phyloP scores from a whole-genome alignment of 35 echinoderm and acorn worm genomes.

The Acanthaster planci region DNA sequence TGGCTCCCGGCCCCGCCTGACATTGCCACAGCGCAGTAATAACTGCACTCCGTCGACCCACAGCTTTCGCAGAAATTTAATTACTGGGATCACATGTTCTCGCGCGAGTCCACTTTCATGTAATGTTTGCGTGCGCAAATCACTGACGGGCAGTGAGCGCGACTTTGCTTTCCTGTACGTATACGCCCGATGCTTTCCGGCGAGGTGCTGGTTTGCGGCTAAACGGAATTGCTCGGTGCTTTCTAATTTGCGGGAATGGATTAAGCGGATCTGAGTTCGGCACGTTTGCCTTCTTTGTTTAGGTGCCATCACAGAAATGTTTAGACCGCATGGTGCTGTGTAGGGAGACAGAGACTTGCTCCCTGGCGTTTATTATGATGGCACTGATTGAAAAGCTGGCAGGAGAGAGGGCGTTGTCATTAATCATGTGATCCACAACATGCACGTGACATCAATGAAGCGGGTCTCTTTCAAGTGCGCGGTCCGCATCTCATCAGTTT shows the following conservation, averaged over 20 bases:
- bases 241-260: conserved; percentile 10
- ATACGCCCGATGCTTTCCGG: background rate
- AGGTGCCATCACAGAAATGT: conserved; percentile 5
- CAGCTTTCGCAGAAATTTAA: conserved; percentile 16
- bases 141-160: background rate
- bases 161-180: background rate
- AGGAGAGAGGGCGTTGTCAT: background rate
- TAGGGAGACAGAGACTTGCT: too few species aligned
- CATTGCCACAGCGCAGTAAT: conserved; percentile 16
- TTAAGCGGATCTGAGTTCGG: background rate
- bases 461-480: background rate
- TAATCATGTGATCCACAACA: background rate
- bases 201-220: background rate
- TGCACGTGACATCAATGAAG: conserved; percentile 18
- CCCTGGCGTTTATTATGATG: too few species aligned
- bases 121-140: conserved; percentile 6
- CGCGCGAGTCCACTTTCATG: background rate
- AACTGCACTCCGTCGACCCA: conserved; percentile 15
- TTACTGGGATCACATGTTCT: conserved; percentile 12
- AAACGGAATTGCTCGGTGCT: background rate
- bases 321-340: background rate
- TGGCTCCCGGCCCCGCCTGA: conserved; percentile 1
- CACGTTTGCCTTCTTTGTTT: background rate
- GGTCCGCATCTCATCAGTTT: background rate
- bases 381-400: too few species aligned